A percentile compares a stretch with the other conserved stretches of the same genome.
Evolutionary conservation across 1,140 invertebrate species (phyloP).

Genomic region (Caenorhabditis latens): DNA sequence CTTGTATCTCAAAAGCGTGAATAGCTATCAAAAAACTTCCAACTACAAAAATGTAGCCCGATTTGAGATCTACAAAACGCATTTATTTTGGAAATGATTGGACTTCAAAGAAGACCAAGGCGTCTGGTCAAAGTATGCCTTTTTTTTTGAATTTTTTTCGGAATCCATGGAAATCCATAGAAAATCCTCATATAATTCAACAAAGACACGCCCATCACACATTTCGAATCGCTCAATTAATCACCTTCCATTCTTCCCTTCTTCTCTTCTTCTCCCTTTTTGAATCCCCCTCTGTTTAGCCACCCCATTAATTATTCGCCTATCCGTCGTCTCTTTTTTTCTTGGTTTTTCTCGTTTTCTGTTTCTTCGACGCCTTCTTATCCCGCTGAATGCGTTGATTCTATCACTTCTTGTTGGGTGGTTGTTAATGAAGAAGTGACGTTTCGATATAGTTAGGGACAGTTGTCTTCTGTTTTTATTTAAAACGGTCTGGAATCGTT

Average conservation of each 20-base stretch:
- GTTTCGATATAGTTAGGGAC: background rate
- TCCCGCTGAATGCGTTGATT: background rate
- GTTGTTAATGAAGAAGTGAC: too few relatives aligned
- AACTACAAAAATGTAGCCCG: too few relatives aligned
- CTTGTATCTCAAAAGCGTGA: too few relatives aligned
- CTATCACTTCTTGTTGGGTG: background rate
- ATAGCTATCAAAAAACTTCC: too few relatives aligned
- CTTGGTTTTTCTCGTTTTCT: background rate
- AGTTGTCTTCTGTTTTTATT: background rate
- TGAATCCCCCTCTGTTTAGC: background rate
- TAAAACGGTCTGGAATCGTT: too few relatives aligned
- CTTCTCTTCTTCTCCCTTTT: background rate
- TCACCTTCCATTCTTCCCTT: background rate
- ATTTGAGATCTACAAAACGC: too few relatives aligned
- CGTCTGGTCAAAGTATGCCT: too few relatives aligned
- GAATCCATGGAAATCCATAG: background rate
- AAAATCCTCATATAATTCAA: background rate
- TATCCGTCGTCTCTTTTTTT: background rate
- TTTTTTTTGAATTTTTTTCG: too few relatives aligned
- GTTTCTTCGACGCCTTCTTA: background rate
- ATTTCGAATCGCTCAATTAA: background rate
- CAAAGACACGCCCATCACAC: background rate
- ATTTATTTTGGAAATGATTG: too few relatives aligned
- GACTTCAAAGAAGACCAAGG: too few relatives aligned
- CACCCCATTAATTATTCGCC: conserved; percentile 23